Percentiles rank a stretch among this genome's conserved stretches.
phyloP scores from a whole-genome alignment of 2,797 vertebrate genomes.

The Phalloptychus januarius region DNA sequence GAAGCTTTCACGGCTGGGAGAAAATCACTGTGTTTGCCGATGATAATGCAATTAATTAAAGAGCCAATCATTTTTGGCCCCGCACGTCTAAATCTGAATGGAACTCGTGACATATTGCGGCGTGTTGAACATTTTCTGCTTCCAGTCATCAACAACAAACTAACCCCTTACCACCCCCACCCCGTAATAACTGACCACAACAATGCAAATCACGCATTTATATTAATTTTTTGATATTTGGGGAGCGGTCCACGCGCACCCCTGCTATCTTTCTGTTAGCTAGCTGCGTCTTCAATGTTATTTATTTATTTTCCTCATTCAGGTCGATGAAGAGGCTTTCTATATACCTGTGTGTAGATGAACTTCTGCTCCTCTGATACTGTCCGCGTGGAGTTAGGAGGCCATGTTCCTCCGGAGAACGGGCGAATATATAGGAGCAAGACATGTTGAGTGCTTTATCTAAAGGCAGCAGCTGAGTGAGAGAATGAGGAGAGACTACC shows the following conservation, averaged over 20 bases:
- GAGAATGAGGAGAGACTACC: constrained; percentile 42
- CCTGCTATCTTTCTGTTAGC: constrained; percentile 29
- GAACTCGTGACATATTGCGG: constrained; percentile 66
- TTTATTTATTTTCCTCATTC: constrained; percentile 30
- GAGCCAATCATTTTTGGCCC: constrained; percentile 76
- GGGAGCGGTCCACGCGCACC: constrained; percentile 28
- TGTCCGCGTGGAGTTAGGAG: constrained; percentile 39
- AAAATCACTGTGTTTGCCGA: constrained; percentile 80
- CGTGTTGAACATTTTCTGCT: constrained; percentile 49
- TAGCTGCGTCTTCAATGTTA: constrained; percentile 36
- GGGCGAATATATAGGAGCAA: constrained; percentile 10
- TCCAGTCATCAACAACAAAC: constrained; percentile 56
- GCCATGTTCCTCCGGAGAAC: constrained; percentile 25
- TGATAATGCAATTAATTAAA: constrained; percentile 82
- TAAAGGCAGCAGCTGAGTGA: constrained; percentile 21
- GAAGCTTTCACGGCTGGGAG: constrained; percentile 71
- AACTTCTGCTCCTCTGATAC: constrained; percentile 49
- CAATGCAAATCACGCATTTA: constrained; percentile 54
- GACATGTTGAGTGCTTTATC: constrained; percentile 30
- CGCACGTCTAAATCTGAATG: constrained; percentile 67
- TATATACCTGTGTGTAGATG: constrained; percentile 54
- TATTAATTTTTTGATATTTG: constrained; percentile 55
- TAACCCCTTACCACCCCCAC: constrained; percentile 29
- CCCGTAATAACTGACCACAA: constrained; percentile 34
- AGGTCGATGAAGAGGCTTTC: constrained; percentile 36